Conservation (phyloP, 1,140 invertebrate species). For the Cyclargus thomasi region DNA sequence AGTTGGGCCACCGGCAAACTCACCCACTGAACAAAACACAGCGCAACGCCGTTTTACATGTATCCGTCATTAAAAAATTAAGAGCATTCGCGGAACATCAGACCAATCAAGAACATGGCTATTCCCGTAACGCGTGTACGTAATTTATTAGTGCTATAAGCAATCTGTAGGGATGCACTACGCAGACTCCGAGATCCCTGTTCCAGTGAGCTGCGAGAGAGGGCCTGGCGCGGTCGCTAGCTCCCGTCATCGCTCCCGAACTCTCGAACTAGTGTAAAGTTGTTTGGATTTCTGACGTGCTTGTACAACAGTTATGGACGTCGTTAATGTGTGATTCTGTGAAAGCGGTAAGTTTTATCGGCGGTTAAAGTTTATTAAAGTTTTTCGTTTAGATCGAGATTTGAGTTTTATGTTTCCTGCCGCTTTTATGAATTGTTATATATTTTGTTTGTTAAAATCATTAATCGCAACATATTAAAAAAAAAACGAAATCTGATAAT, state of each 20-base stretch:
- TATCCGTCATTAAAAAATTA: not conserved
- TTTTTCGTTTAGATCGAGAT: not conserved
- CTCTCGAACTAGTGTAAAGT: conserved; percentile 41
- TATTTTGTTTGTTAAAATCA: not conserved
- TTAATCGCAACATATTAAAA: too few relatives aligned
- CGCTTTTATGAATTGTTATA: not conserved
- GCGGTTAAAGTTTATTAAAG: not conserved
- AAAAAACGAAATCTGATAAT: too few relatives aligned
- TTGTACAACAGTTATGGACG: conserved; percentile 15
- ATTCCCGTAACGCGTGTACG: conserved; percentile 63
- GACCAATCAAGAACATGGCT: conserved; percentile 67
- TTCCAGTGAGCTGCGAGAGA: conserved; percentile 63
- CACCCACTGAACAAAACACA: too few relatives aligned
- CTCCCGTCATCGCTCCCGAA: conserved; percentile 37
- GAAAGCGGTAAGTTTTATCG: conserved; percentile 21
- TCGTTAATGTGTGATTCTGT: conserved; percentile 20
- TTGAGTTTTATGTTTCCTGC: not conserved
- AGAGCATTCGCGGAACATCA: conserved; percentile 62
- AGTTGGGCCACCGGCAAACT: too few relatives aligned
- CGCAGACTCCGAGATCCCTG: conserved; percentile 72
- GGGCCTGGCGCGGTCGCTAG: conserved; percentile 50
- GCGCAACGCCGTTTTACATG: too few relatives aligned
- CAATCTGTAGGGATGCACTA: conserved; percentile 73
- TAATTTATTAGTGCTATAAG: conserved; percentile 74
- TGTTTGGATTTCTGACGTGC: conserved; percentile 19